These are phyloP conservation scores for Plecotus auritus DNA, from an alignment of 2,113 vertebrate genomes.

Conservation along the genomic window DNA sequence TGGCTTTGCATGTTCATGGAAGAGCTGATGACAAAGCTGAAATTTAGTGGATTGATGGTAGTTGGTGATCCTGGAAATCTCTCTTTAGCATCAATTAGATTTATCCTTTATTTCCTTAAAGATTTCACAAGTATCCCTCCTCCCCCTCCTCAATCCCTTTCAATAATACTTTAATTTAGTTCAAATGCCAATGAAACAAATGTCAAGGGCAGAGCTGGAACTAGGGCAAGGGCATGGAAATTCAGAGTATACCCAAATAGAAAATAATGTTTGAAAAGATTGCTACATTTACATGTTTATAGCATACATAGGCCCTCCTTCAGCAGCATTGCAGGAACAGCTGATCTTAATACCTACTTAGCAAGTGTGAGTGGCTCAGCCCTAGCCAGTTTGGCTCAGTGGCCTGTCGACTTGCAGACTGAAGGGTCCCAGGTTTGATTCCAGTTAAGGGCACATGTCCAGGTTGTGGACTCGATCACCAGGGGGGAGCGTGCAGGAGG, in stretches of 20 bases:
- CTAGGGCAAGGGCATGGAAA: not conserved
- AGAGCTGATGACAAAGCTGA: not conserved
- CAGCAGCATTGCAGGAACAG: not conserved
- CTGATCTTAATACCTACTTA: slow-evolving; percentile 35
- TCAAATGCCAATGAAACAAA: not conserved
- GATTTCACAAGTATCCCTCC: not conserved
- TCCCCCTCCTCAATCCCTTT: not conserved
- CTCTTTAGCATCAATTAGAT: not conserved
- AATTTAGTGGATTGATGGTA: not conserved
- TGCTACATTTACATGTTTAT: slow-evolving; percentile 4
- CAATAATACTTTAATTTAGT: not conserved
- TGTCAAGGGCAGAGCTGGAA: not conserved
- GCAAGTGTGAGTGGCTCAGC: not conserved
- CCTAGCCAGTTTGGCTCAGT: too few species aligned
- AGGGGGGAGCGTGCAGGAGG: too few species aligned
- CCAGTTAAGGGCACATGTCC: too few species aligned
- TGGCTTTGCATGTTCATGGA: not conserved
- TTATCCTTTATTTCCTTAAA: not conserved
- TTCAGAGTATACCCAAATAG: not conserved
- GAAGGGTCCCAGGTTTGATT: too few species aligned
- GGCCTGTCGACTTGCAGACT: too few species aligned
- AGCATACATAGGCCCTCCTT: not conserved
- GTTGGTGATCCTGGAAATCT: not conserved
- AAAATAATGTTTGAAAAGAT: slow-evolving; percentile 42
- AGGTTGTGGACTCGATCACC: too few species aligned